Conservation (phyloP, 2,888 invertebrate species). For the Nycteola revayana region DNA sequence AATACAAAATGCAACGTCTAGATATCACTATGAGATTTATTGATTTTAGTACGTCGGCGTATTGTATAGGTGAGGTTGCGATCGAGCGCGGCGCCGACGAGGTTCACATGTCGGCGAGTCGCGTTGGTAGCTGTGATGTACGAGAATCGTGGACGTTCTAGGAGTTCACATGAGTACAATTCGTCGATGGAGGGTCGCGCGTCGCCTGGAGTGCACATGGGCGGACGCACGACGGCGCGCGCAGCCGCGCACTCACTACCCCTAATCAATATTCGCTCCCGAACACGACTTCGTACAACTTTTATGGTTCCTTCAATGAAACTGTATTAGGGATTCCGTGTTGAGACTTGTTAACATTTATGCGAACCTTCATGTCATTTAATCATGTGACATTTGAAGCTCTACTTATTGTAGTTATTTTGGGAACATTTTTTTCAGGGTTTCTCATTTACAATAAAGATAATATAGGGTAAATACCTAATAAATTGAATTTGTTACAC, state of each 20-base stretch:
- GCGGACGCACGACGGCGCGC: conserved; percentile 38
- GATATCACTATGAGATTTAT: conserved; percentile 58
- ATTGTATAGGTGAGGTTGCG: conserved; percentile 34
- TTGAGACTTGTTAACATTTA: conserved; percentile 20
- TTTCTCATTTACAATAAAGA: no score
- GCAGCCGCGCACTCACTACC: conserved; percentile 56
- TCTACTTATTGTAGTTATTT: no score
- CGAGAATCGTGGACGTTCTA: conserved; percentile 24
- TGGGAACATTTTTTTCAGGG: no score
- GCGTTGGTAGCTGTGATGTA: conserved; percentile 19
- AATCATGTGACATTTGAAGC: conserved; percentile 3
- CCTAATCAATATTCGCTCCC: conserved; percentile 73
- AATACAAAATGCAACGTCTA: conserved; percentile 50
- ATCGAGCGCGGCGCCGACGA: conserved; percentile 29
- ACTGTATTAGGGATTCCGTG: conserved; percentile 24
- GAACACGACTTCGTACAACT: conserved; percentile 56
- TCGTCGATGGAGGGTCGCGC: conserved; percentile 40
- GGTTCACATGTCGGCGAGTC: conserved; percentile 35
- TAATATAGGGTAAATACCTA: no score
- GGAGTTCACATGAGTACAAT: conserved; percentile 45
- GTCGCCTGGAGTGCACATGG: conserved; percentile 45
- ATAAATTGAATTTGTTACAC: no score
- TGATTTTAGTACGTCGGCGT: conserved; percentile 63
- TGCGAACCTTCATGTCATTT: conserved; percentile 8
- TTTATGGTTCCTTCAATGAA: conserved; percentile 54